phyloP scores from a whole-genome alignment of 2,888 invertebrate species.

The Cephalotes varians region DNA sequence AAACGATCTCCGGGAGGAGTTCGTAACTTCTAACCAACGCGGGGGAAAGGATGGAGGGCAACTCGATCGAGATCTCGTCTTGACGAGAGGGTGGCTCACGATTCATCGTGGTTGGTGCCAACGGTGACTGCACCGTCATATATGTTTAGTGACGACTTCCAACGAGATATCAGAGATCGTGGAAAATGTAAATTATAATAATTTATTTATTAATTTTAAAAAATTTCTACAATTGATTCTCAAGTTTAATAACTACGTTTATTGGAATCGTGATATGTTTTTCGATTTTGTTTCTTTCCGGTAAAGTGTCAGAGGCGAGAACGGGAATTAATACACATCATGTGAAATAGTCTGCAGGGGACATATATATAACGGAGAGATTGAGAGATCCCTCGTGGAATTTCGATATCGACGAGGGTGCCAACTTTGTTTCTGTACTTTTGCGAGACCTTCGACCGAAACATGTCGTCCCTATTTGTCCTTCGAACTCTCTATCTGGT shows the following conservation, averaged over 20 bases:
- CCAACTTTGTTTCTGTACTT: slow-evolving; percentile 41
- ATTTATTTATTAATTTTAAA: not conserved
- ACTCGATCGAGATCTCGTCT: slow-evolving; percentile 20
- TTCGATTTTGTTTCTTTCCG: no score
- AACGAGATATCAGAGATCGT: not conserved
- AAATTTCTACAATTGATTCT: not conserved
- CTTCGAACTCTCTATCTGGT: not conserved
- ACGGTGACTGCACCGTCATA: slow-evolving; percentile 4
- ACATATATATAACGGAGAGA: not conserved
- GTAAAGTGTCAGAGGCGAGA: not conserved
- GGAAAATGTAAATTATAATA: not conserved
- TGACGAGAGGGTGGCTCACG: slow-evolving; percentile 19
- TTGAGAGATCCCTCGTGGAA: slow-evolving; percentile 30
- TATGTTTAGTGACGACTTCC: not conserved
- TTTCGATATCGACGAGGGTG: slow-evolving; percentile 33
- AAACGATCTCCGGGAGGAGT: slow-evolving; percentile 62
- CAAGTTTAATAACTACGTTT: not conserved
- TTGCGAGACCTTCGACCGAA: slow-evolving; percentile 23
- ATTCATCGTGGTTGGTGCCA: slow-evolving; percentile 1
- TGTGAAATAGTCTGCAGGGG: slow-evolving; percentile 7
- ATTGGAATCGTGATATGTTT: not conserved
- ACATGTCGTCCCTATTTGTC: slow-evolving; percentile 8
- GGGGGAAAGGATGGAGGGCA: not conserved
- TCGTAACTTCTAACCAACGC: slow-evolving; percentile 41
- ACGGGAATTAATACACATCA: slow-evolving; percentile 15